Conservation (phyloP, 2,113 vertebrate species). For the Mionectes macconnelli region DNA sequence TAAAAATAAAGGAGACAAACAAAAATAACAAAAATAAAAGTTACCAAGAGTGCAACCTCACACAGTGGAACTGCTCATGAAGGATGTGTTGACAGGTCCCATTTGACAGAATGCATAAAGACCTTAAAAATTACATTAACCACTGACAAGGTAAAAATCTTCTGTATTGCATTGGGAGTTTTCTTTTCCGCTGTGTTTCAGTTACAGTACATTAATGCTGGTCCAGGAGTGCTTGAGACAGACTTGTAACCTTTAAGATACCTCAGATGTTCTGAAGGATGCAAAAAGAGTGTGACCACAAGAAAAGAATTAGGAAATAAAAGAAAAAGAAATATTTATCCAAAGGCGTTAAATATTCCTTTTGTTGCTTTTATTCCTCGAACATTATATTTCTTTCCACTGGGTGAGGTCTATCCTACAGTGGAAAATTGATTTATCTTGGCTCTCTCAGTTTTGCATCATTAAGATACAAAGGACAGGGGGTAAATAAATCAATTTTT, state of each 20-base stretch:
- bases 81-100: neutral
- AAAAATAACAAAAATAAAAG: neutral
- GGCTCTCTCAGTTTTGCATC: neutral
- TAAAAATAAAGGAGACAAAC: neutral
- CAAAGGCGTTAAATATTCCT: neutral
- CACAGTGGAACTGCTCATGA: neutral
- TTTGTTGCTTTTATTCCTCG: neutral
- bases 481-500: neutral
- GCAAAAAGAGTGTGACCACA: neutral
- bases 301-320: neutral
- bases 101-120: neutral
- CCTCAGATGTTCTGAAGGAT: neutral
- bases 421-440: neutral
- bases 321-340: neutral
- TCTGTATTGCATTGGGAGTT: neutral
- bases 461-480: neutral
- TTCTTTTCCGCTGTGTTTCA: neutral
- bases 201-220: neutral
- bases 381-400: neutral
- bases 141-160: neutral
- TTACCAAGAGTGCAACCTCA: neutral
- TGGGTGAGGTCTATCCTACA: neutral
- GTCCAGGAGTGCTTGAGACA: neutral
- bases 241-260: neutral
- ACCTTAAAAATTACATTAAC: neutral